Evolutionary conservation across 2,113 vertebrate species (phyloP).

Genomic region (Xiphias gladius): DNA sequence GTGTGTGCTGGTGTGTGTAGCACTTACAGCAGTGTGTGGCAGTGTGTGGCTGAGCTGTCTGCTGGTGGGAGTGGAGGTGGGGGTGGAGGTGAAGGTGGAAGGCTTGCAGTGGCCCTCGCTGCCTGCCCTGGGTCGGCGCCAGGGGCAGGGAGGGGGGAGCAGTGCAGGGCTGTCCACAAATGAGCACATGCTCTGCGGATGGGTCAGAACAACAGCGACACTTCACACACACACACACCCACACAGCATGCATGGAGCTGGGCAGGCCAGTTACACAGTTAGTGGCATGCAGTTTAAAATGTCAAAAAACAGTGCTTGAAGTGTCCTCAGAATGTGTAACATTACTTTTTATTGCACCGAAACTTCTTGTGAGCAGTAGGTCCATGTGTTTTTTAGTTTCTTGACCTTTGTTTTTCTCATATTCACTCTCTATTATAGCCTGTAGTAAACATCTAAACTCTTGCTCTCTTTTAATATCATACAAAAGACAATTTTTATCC

Average conservation of each 20-base stretch:
- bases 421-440: neutral
- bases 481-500: conserved; percentile 2
- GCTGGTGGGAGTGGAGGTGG: conserved; percentile 84
- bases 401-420: neutral
- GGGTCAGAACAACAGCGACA: conserved; percentile 85
- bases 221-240: conserved; percentile 70
- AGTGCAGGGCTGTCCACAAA: conserved; percentile 85
- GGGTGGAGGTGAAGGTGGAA: conserved; percentile 79
- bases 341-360: neutral
- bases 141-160: conserved; percentile 85
- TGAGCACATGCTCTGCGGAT: conserved; percentile 96
- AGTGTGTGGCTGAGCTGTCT: conserved; percentile 81
- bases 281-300: conserved; percentile 74
- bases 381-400: neutral
- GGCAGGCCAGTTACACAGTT: conserved; percentile 69
- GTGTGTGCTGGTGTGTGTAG: conserved; percentile 43
- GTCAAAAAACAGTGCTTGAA: conserved; percentile 56
- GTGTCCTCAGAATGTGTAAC: conserved; percentile 11
- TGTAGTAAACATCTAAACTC: neutral
- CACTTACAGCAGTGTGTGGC: conserved; percentile 80
- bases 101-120: conserved; percentile 86
- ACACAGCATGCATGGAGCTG: conserved; percentile 76
- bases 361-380: neutral
- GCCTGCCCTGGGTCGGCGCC: conserved; percentile 88
- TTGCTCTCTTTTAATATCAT: neutral